Conservation (phyloP, 2,888 invertebrate species). For the Tanypteryx hageni region DNA sequence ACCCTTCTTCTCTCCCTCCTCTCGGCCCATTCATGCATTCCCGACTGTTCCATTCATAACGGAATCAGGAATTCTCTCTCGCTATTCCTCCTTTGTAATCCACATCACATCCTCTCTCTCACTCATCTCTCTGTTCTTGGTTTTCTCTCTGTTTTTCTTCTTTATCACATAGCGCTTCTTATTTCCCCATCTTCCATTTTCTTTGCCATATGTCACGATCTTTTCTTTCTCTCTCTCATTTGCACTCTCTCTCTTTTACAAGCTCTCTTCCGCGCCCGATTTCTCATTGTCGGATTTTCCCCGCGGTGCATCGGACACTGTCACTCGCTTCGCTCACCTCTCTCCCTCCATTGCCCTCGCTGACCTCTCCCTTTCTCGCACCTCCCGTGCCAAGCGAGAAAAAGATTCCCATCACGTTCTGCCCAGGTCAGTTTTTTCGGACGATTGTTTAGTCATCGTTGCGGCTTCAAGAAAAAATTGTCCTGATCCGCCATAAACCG, state of each 20-base stretch:
- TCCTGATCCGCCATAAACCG: neutral
- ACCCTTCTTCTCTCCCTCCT: neutral
- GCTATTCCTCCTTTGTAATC: neutral
- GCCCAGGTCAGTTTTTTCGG: slow-evolving; percentile 32
- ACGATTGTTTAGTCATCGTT: slow-evolving; percentile 9
- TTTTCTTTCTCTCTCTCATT: neutral
- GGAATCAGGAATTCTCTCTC: slow-evolving; percentile 55
- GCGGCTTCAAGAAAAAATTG: neutral
- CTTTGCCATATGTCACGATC: neutral
- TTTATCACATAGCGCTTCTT: neutral
- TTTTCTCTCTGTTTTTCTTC: neutral
- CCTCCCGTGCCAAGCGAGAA: neutral
- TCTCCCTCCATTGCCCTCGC: neutral
- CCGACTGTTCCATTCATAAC: slow-evolving; percentile 41
- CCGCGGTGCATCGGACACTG: neutral
- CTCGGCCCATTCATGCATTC: slow-evolving; percentile 53
- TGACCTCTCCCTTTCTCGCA: neutral
- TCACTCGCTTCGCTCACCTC: neutral
- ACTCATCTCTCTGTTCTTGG: neutral
- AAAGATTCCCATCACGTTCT: neutral
- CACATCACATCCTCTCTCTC: slow-evolving; percentile 8
- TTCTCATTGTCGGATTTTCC: slow-evolving; percentile 28
- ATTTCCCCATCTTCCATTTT: neutral
- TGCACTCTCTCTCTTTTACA: neutral
- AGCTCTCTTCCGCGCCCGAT: neutral